phyloP scores from a whole-genome alignment of 2,113 vertebrate genomes.

The Psilopogon haemacephalus region DNA sequence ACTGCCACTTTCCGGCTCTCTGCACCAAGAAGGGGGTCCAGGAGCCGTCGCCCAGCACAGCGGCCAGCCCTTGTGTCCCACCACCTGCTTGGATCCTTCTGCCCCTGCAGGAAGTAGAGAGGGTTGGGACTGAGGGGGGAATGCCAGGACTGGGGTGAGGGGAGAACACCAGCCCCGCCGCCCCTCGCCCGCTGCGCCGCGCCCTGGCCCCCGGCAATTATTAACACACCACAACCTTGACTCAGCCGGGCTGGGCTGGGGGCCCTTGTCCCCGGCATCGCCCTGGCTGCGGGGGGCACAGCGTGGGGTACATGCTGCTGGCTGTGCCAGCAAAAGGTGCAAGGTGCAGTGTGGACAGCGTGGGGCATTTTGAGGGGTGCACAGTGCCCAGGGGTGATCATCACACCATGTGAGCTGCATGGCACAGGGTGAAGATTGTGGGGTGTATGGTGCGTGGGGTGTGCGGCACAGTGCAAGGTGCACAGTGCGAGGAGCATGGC shows the following conservation, averaged over 20 bases:
- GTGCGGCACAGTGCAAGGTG: background rate
- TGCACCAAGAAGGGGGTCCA: background rate
- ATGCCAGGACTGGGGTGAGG: background rate
- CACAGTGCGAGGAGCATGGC: rapidly evolving
- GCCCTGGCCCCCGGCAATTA: background rate
- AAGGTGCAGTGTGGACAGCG: background rate
- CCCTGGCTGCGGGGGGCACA: background rate
- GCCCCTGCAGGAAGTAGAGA: slow-evolving; percentile 3
- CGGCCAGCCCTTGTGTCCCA: background rate
- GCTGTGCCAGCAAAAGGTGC: no score
- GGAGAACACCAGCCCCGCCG: background rate
- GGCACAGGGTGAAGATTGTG: background rate
- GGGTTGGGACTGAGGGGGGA: background rate
- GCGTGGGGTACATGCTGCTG: background rate
- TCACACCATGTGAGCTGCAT: no score
- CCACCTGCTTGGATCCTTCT: background rate
- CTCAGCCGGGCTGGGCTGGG: background rate
- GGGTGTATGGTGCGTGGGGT: background rate
- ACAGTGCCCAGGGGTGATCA: background rate
- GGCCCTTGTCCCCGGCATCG: background rate
- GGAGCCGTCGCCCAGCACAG: background rate
- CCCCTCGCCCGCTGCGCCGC: background rate
- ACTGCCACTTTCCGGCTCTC: background rate
- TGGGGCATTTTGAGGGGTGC: background rate
- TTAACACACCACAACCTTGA: slow-evolving; percentile 49